Evolutionary conservation across 2,113 vertebrate species (phyloP), one percentile per base, ranked within the genome.

Genomic region (Varanus komodoensis): DNA sequence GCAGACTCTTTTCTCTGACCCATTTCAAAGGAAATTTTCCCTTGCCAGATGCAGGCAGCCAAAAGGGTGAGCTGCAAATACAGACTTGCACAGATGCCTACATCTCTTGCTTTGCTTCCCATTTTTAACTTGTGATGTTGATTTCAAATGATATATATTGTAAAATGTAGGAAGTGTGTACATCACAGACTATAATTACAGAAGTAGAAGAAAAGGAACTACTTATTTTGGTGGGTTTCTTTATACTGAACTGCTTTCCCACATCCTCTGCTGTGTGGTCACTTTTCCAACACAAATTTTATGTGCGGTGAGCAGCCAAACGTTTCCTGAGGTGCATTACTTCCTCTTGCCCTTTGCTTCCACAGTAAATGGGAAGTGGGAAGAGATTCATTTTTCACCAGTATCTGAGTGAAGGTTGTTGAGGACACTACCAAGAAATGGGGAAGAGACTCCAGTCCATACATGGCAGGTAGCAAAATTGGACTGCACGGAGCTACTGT

Each of bases 161-260:
- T 34, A 78, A 50, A 90, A 86, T 75, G 57, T 92, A 90, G 85
- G 90, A 92, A 95, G 90, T 48, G n/a, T n/a, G 87, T 89, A 12
- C 6, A 9, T 54, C 52, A 21, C 27, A 50, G 19, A 79, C 93
- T 94, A 69, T 90, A 90, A 92, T 84, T 95, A 92, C 69, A 44
- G 69, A 17, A 90, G 87, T 92, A 82, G 91, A 93, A 92, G 90
- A 92, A 88, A 90, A 92, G 90, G 84, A 93, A 93, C 90, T 89
- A 34, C 86, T 91, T 94, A 87, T 93, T 95, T 81, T 94, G 92
- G 69, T 91, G 95, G 91, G 68, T 96, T 93, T 93, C 50, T 82
- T 92, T 89, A 77, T 90, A 54, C 86, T 80, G 93, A 93, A 91
- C 61, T 75, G 90, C 89, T 87, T 91, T 92, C 86, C 92, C 90